Percentiles rank a stretch among this genome's conserved stretches.
Conservation (phyloP, 2,888 invertebrate genomes). For the Dichetophora obliterata region DNA sequence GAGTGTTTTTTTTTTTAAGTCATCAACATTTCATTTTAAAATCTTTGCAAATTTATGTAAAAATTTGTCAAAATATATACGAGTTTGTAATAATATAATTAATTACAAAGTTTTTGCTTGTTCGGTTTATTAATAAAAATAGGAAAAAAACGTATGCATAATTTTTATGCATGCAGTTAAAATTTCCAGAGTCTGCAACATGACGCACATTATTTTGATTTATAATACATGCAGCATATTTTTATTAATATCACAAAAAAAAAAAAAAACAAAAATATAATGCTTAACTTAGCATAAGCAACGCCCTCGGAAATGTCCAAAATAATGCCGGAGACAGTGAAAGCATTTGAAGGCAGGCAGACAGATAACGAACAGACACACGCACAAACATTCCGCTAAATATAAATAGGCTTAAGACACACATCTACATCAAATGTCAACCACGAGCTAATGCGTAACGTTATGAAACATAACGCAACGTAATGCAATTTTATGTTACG, state of each 20-base stretch:
- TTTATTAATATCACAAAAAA: conserved; percentile 10
- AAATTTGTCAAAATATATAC: background rate
- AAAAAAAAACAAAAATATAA: too few species aligned
- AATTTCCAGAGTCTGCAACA: background rate
- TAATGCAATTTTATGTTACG: conserved; percentile 1
- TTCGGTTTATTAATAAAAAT: background rate
- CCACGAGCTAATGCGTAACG: conserved; percentile 5
- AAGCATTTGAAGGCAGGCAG: background rate
- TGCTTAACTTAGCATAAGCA: background rate
- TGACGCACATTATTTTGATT: background rate
- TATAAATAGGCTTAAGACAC: too few species aligned
- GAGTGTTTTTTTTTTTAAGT: too few species aligned
- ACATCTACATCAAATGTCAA: too few species aligned
- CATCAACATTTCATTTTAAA: background rate
- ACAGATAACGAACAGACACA: background rate
- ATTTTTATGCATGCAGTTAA: background rate
- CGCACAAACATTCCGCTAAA: background rate
- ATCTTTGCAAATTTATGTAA: background rate
- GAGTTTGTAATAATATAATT: background rate
- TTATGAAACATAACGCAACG: conserved; percentile 16
- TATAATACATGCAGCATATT: conserved; percentile 7
- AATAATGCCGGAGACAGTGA: background rate
- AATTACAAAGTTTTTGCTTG: background rate
- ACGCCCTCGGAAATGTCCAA: conserved; percentile 29
- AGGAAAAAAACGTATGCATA: background rate